Evolutionary conservation across 2,797 vertebrate genomes (phyloP).

Genomic region (Ceyx erithaca): DNA sequence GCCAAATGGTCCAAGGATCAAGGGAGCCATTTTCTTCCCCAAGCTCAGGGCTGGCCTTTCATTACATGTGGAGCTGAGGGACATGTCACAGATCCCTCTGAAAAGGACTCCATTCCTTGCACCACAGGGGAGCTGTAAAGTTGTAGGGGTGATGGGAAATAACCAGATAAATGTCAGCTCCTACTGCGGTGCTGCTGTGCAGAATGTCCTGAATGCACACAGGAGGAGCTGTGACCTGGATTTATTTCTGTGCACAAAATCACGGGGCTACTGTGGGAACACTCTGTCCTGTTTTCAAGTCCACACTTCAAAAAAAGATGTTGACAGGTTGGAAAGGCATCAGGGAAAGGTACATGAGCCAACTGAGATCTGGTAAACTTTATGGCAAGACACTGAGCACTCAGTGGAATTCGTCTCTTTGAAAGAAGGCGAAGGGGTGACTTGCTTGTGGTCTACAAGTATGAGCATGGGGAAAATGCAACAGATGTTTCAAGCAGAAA

Average conservation of each 20-base stretch:
- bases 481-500: slow-evolving; percentile 60
- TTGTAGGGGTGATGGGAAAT: not conserved
- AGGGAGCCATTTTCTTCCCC: slow-evolving; percentile 9
- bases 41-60: not conserved
- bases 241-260: not conserved
- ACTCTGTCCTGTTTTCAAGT: not conserved
- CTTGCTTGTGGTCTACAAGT: slow-evolving; percentile 51
- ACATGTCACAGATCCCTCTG: not conserved
- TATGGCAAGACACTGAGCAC: not conserved
- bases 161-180: not conserved
- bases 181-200: not conserved
- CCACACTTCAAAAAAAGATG: not conserved
- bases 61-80: not conserved
- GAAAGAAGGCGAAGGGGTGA: slow-evolving; percentile 18
- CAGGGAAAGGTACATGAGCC: slow-evolving; percentile 4
- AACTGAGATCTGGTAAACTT: not conserved
- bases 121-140: not conserved
- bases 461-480: slow-evolving; percentile 47
- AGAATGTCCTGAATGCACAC: not conserved
- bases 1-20: slow-evolving; percentile 68
- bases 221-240: not conserved
- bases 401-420: not conserved
- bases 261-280: fast-evolving
- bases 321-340: slow-evolving; percentile 21
- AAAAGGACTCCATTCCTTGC: not conserved